Percentiles rank a stretch among this genome's conserved stretches.
Evolutionary conservation across 2,113 vertebrate species (phyloP).

Genomic region (Carassius gibelio): DNA sequence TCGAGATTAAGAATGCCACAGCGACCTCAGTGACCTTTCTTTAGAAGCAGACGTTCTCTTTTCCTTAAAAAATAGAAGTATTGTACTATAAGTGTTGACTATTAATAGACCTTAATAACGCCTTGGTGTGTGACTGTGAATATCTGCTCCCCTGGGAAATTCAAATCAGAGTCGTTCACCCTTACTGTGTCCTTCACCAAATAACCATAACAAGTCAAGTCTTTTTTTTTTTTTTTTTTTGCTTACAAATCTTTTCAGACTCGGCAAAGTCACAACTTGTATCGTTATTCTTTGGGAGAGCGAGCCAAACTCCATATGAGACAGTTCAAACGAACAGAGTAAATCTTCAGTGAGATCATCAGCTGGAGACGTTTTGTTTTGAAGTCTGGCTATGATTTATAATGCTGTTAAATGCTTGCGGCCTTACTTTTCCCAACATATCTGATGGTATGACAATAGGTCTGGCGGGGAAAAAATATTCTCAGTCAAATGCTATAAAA

Average conservation of each 20-base stretch:
- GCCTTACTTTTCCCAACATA: background rate
- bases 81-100: background rate
- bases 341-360: slow-evolving; percentile 27
- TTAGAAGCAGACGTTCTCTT: background rate
- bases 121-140: background rate
- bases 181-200: background rate
- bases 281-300: slow-evolving; percentile 18
- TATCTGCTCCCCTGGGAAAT: background rate
- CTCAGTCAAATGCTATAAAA: background rate
- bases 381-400: background rate
- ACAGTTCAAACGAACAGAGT: slow-evolving; percentile 9
- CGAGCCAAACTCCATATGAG: background rate
- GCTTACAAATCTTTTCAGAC: background rate
- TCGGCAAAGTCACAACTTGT: slow-evolving; percentile 14
- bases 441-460: background rate
- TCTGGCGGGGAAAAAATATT: background rate
- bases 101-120: background rate
- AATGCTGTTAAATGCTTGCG: background rate
- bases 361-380: background rate
- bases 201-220: background rate
- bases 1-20: background rate
- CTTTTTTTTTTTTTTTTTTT: background rate
- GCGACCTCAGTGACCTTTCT: background rate
- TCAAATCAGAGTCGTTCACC: background rate
- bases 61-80: background rate